Evolutionary conservation across 2,113 vertebrate genomes (phyloP), one percentile per base, ranked within the genome.

Genomic region (Ia io): DNA sequence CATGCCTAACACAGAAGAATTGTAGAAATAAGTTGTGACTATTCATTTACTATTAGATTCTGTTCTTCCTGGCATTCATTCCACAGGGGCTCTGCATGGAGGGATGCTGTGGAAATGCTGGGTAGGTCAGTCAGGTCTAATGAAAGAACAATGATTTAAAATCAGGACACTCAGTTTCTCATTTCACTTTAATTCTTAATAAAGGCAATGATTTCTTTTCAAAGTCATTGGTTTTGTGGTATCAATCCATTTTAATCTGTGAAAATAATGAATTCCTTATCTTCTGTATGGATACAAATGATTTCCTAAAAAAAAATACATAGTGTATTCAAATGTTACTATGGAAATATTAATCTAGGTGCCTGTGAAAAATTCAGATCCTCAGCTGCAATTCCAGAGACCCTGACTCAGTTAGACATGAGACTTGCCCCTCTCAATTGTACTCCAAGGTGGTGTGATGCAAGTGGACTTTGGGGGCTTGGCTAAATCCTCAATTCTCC

Each of bases 401-500:
- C 37, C 0, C 20, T 35, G n/a, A 80, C 7, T 61, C 8, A 42
- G 2, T 20, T 28, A 77, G 9, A 25, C 3, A 32, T 56, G 13
- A 2, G 16, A 65, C 76, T 30, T 61, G 2, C 6, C 9, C 3
- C 65, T 53, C 49, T n/a, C 25, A 35, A 77, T 20, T 42, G 20
- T 47, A 12, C 13, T 16, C 32, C 5, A 12, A 49, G 44, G 11
- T 1, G 0, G 3, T 17, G 0, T 42, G 17, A 17, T 44, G 0
- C 11, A n/a, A 5, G 9, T 49, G 28, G 32, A 47, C 35, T 12
- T n/a, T 42, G 6, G 30, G 17, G 9, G 3, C 3, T 51, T 65
- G 11, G 2, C 32, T 9, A 44, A 40, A 14, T 42, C 42, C 44
- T 65, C 30, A 25, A 13, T 59, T 83, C 51, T n/a, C 37, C n/a